A percentile compares a stretch with the other conserved stretches of the same genome.
Conservation (phyloP, 2,888 invertebrate genomes). For the Oligia latruncula region DNA sequence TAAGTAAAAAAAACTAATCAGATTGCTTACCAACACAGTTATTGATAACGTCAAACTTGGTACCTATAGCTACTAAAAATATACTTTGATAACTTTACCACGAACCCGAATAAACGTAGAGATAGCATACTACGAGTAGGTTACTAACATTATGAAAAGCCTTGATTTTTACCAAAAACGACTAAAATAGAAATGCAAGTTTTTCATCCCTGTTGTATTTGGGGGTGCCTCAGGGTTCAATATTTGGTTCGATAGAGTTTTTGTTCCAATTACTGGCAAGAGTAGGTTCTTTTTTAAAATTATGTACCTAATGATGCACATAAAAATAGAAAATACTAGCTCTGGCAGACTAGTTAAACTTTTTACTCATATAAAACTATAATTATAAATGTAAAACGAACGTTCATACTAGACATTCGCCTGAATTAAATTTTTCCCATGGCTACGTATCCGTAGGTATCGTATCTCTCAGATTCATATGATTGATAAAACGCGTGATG, state of each 20-base stretch:
- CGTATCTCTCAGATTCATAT: conserved; percentile 32
- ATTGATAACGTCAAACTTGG: conserved; percentile 13
- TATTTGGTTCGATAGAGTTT: neutral
- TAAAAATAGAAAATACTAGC: neutral
- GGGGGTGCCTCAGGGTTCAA: neutral
- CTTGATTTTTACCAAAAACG: neutral
- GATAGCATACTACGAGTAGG: conserved; percentile 12
- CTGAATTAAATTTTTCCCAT: neutral
- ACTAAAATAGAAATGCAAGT: neutral
- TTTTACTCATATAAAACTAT: neutral
- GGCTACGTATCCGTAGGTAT: neutral
- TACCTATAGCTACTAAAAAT: conserved; percentile 10
- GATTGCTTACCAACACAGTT: conserved; percentile 3
- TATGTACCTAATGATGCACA: no score
- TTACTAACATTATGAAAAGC: neutral
- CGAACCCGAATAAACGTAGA: conserved; percentile 10
- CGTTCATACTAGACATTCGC: neutral
- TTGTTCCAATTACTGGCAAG: neutral
- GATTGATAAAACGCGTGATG: conserved; percentile 45
- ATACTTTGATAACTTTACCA: conserved; percentile 17
- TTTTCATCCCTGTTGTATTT: neutral
- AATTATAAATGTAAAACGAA: neutral
- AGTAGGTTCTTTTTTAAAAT: neutral
- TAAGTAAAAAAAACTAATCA: neutral
- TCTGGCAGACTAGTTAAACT: neutral